These are phyloP conservation scores for Mythimna loreyi DNA, from an alignment of 2,888 invertebrate species.

Conservation along the genomic window DNA sequence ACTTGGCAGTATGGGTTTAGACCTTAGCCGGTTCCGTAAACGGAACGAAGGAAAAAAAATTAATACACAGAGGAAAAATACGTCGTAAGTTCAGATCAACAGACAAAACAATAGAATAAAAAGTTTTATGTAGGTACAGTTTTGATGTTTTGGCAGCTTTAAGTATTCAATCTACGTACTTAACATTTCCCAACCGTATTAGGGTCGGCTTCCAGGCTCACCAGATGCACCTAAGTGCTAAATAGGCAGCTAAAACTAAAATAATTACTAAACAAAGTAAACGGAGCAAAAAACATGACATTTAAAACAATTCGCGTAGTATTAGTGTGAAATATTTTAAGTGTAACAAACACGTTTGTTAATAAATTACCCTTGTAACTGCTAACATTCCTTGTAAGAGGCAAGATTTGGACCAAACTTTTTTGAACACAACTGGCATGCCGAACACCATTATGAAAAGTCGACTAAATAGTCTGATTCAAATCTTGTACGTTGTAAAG, in stretches of 20 bases:
- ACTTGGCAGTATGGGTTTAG: too few relatives aligned
- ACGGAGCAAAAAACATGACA: constrained; percentile 17
- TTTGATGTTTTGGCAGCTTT: too few relatives aligned
- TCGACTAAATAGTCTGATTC: constrained; percentile 34
- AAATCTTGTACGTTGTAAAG: constrained; percentile 31
- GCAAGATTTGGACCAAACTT: constrained; percentile 34
- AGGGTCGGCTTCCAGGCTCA: too few relatives aligned
- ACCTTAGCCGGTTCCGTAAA: too few relatives aligned
- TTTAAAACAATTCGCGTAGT: constrained; percentile 36
- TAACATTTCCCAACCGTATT: too few relatives aligned
- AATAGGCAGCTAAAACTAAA: too few relatives aligned
- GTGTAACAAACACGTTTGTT: constrained; percentile 51
- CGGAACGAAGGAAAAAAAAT: too few relatives aligned
- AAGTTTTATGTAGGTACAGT: too few relatives aligned
- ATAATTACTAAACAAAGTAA: background rate
- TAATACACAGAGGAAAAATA: background rate
- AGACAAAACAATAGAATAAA: too few relatives aligned
- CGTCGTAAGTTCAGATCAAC: background rate
- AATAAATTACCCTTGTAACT: constrained; percentile 40
- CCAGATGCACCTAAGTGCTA: too few relatives aligned
- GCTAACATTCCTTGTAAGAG: constrained; percentile 39
- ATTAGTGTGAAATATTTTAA: constrained; percentile 38
- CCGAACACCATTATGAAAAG: constrained; percentile 33
- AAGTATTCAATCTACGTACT: too few relatives aligned
- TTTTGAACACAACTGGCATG: constrained; percentile 35